Conservation (phyloP, 2,113 vertebrate genomes). For the Rousettus leschenaultii region DNA sequence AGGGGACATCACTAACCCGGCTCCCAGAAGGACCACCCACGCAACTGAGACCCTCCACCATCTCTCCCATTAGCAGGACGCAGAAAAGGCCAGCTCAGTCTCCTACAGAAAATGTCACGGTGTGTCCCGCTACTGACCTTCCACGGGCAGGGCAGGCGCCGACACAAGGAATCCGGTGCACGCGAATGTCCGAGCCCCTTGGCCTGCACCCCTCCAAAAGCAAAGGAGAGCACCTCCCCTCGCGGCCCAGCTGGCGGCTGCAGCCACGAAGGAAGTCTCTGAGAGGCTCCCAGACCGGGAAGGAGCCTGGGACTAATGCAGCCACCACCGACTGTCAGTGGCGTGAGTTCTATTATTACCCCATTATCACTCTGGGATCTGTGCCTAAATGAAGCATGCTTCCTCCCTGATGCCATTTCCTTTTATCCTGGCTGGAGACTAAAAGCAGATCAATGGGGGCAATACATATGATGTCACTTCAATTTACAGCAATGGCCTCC, state of each 20-base stretch:
- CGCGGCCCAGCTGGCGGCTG: constrained; percentile 71
- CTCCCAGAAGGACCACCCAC: constrained; percentile 80
- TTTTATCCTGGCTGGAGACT: constrained; percentile 86
- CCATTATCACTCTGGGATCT: constrained; percentile 90
- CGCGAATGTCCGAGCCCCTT: constrained; percentile 55
- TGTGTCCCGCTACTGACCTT: constrained; percentile 79
- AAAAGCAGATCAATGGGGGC: constrained; percentile 86
- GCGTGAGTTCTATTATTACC: constrained; percentile 89
- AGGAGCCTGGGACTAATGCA: constrained; percentile 80
- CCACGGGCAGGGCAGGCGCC: constrained; percentile 72
- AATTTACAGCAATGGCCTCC: constrained; percentile 82
- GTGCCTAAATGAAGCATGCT: constrained; percentile 86
- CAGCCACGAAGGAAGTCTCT: constrained; percentile 80
- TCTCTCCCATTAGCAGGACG: constrained; percentile 45
- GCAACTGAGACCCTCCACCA: constrained; percentile 36
- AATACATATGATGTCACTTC: constrained; percentile 86
- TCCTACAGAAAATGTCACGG: constrained; percentile 48
- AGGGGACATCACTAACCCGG: constrained; percentile 38
- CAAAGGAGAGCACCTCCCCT: constrained; percentile 75
- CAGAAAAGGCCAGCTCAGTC: constrained; percentile 65
- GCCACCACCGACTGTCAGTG: constrained; percentile 78
- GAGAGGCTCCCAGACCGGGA: constrained; percentile 76
- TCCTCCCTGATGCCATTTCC: constrained; percentile 90
- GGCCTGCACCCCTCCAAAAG: constrained; percentile 58
- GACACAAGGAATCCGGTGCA: constrained; percentile 54